Evolutionary conservation across 2,113 vertebrate species (phyloP).

Genomic region (Ammospiza caudacuta): DNA sequence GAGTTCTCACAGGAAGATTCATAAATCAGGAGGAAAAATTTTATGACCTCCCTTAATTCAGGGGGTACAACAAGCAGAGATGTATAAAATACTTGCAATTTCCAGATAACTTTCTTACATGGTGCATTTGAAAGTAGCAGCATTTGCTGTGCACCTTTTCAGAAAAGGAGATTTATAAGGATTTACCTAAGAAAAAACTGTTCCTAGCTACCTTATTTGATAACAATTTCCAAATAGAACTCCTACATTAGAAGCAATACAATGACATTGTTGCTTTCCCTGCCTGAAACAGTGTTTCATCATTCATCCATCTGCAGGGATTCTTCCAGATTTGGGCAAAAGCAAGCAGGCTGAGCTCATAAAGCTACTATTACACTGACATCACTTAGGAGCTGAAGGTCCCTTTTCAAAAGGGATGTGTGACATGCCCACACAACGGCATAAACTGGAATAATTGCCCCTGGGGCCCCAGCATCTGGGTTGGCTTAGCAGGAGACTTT

Average conservation of each 20-base stretch:
- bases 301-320: rapidly evolving
- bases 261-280: neutral
- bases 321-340: conserved; percentile 37
- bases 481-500: conserved; percentile 41
- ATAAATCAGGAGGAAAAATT: neutral
- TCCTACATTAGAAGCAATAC: neutral
- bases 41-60: neutral
- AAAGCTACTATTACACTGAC: neutral
- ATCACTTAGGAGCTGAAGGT: neutral
- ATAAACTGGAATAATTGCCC: conserved; percentile 20
- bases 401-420: neutral
- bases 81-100: neutral
- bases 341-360: conserved; percentile 6
- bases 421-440: neutral
- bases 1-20: neutral
- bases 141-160: neutral
- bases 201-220: neutral
- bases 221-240: neutral
- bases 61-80: neutral
- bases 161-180: neutral
- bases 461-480: conserved; percentile 40
- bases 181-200: neutral
- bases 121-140: neutral
- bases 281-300: neutral
- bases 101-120: neutral